Evolutionary conservation across 2,797 vertebrate species (phyloP).

Genomic region (Benthosema pterotum): DNA sequence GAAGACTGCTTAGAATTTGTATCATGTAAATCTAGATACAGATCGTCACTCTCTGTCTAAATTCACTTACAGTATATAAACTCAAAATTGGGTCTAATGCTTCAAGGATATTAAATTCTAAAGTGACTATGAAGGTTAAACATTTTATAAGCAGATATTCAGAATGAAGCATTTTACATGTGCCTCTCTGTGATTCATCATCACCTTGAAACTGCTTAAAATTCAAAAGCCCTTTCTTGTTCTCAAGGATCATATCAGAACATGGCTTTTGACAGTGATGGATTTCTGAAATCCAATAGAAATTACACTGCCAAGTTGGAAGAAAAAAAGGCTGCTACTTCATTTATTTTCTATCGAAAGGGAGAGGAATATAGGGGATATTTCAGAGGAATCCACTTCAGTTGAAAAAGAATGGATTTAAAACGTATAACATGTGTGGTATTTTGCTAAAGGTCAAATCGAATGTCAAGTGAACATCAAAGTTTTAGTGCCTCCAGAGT

Average conservation of each 20-base stretch:
- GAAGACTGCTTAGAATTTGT: too few species aligned
- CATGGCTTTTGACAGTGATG: slow-evolving; percentile 43
- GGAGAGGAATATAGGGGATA: slow-evolving; percentile 11
- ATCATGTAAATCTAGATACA: too few species aligned
- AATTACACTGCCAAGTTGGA: slow-evolving; percentile 34
- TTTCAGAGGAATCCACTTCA: slow-evolving; percentile 31
- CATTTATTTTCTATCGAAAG: slow-evolving; percentile 13
- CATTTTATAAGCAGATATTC: slow-evolving; percentile 22
- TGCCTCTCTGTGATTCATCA: slow-evolving; percentile 19
- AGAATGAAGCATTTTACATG: slow-evolving; percentile 20
- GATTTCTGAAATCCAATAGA: slow-evolving; percentile 40
- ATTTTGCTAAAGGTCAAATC: slow-evolving; percentile 65
- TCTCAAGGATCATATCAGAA: slow-evolving; percentile 45
- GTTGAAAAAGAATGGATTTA: slow-evolving; percentile 36
- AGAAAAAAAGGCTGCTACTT: slow-evolving; percentile 21
- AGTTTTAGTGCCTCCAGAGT: slow-evolving; percentile 43
- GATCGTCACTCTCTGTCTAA: too few species aligned
- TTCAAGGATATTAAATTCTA: neutral
- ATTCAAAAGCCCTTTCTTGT: slow-evolving; percentile 23
- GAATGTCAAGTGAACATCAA: slow-evolving; percentile 55
- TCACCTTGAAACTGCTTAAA: slow-evolving; percentile 24
- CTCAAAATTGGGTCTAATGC: slow-evolving; percentile 7
- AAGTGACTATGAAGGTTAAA: slow-evolving; percentile 2
- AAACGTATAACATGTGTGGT: slow-evolving; percentile 40
- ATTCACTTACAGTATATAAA: neutral